phyloP scores from a whole-genome alignment of 2,888 invertebrate genomes.

The Augochlorella aurata region DNA sequence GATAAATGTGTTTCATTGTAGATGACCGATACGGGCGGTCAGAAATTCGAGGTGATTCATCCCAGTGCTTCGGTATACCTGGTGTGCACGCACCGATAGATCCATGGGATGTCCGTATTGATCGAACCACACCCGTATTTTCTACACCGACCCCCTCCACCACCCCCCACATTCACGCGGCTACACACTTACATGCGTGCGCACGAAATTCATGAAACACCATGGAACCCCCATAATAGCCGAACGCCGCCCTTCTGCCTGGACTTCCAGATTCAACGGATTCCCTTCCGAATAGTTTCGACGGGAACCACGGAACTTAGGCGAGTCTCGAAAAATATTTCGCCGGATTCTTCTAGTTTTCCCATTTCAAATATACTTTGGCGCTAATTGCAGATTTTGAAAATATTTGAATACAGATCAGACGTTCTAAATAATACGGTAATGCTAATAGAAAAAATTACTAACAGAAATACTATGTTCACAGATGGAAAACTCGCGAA shows the following conservation, averaged over 20 bases:
- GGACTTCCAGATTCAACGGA: constrained; percentile 29
- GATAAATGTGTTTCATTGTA: constrained; percentile 3
- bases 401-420: no score
- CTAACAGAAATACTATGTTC: no score
- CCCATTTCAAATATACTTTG: neutral
- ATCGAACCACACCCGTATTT: constrained; percentile 80
- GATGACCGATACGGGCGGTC: constrained; percentile 11
- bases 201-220: constrained; percentile 64
- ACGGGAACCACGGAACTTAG: neutral
- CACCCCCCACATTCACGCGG: constrained; percentile 53
- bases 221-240: constrained; percentile 38
- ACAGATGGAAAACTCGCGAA: neutral
- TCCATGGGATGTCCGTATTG: constrained; percentile 79
- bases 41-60: constrained; percentile 55
- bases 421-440: no score
- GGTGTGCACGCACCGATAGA: constrained; percentile 71
- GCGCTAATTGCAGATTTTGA: no score
- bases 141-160: constrained; percentile 61
- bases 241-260: constrained; percentile 30
- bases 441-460: no score
- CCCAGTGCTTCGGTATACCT: constrained; percentile 27
- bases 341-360: no score
- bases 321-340: neutral
- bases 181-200: constrained; percentile 64
- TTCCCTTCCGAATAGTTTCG: constrained; percentile 17